Evolutionary conservation across 2,113 vertebrate species (phyloP).

Genomic region (Myotis brandtii): DNA sequence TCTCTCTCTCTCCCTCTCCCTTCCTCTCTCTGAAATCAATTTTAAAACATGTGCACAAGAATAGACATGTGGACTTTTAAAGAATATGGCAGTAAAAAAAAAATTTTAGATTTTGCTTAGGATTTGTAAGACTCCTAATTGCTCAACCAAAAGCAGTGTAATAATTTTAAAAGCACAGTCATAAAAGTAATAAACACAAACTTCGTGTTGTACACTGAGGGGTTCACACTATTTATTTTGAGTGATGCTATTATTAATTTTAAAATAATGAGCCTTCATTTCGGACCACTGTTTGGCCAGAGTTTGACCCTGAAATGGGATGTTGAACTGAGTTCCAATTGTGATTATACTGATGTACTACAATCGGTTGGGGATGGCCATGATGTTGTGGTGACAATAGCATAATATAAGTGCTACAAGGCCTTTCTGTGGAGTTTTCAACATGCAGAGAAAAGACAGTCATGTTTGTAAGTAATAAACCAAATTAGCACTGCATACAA

Average conservation of each 20-base stretch:
- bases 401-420: background rate
- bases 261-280: background rate
- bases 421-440: background rate
- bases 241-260: background rate
- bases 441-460: background rate
- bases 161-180: background rate
- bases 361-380: background rate
- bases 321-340: background rate
- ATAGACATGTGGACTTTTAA: conserved; percentile 57
- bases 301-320: background rate
- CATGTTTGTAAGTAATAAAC: background rate
- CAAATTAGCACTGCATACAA: background rate
- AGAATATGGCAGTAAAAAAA: background rate
- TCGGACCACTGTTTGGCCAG: background rate
- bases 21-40: background rate
- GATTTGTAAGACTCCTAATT: background rate
- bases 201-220: background rate
- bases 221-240: background rate
- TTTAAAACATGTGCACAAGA: conserved; percentile 34
- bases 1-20: background rate
- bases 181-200: background rate
- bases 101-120: background rate
- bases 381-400: background rate
- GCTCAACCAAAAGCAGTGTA: background rate
- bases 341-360: background rate